Conservation (phyloP, 2,888 invertebrate genomes). For the Hirtodrosophila cameraria region DNA sequence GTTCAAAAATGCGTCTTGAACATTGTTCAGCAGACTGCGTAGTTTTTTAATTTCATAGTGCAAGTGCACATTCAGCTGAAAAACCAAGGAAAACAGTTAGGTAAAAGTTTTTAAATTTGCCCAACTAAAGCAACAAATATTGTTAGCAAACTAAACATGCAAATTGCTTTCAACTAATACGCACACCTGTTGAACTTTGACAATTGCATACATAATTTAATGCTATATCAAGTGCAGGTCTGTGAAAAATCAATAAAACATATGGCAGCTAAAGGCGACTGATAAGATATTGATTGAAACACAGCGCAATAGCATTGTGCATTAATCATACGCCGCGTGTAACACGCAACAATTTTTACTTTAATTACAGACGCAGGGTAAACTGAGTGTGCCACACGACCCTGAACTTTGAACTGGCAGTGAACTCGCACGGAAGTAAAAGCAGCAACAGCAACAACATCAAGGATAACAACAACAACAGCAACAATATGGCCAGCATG, state of each 20-base stretch:
- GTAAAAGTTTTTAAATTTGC: neutral
- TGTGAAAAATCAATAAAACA: slow-evolving; percentile 69
- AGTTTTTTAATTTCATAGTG: slow-evolving; percentile 9
- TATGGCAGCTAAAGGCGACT: slow-evolving; percentile 44
- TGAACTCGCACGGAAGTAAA: slow-evolving; percentile 54
- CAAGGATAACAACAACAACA: neutral
- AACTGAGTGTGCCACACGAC: slow-evolving; percentile 39
- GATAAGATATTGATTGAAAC: slow-evolving; percentile 52
- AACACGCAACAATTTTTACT: slow-evolving; percentile 48
- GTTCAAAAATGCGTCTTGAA: neutral
- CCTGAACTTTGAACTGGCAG: slow-evolving; percentile 72
- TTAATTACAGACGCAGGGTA: slow-evolving; percentile 50
- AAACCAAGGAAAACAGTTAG: neutral
- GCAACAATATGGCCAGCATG: slow-evolving; percentile 60
- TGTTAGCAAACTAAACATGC: neutral
- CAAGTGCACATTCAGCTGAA: slow-evolving; percentile 29
- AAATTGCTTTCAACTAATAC: neutral
- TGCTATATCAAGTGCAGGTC: slow-evolving; percentile 29
- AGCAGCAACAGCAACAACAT: slow-evolving; percentile 20
- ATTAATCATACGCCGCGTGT: slow-evolving; percentile 73
- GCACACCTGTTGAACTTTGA: slow-evolving; percentile 47
- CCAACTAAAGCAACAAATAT: neutral
- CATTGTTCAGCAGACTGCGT: slow-evolving; percentile 21
- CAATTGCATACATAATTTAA: neutral
- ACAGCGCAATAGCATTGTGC: slow-evolving; percentile 8